A percentile compares a stretch with the other conserved stretches of the same genome.
These are phyloP conservation scores for Xestia ashworthii DNA, from an alignment of 2,888 invertebrate genomes.

Conservation along the genomic window DNA sequence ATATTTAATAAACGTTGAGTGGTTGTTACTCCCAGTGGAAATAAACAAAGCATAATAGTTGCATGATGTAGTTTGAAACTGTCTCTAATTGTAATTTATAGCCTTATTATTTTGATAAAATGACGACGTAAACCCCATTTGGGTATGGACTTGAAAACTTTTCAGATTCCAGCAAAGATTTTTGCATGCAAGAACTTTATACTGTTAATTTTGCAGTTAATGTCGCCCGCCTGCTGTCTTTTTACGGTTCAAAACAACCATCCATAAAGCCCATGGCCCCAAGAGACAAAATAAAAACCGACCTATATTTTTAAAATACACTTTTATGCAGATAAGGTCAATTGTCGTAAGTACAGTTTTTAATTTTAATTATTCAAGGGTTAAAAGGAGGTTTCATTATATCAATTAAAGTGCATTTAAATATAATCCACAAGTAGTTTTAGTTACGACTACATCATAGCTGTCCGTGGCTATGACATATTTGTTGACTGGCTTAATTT, in stretches of 20 bases:
- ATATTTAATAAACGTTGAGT: conserved; percentile 7
- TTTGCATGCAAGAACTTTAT: background rate
- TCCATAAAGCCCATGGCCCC: conserved; percentile 11
- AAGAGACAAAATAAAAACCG: conserved; percentile 20
- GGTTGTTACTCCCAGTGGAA: conserved; percentile 2
- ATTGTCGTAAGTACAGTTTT: conserved; percentile 5
- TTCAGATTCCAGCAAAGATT: background rate
- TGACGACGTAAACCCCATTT: background rate
- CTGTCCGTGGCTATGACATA: too few relatives aligned
- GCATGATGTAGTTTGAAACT: background rate
- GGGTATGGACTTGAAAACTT: background rate
- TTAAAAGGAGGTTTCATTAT: conserved; percentile 4
- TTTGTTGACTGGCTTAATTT: too few relatives aligned
- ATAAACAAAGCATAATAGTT: conserved; percentile 8
- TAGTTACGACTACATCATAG: too few relatives aligned
- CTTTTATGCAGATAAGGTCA: conserved; percentile 10
- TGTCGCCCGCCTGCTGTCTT: background rate
- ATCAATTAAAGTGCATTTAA: conserved; percentile 7
- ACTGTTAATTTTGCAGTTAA: conserved; percentile 5
- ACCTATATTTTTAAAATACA: conserved; percentile 26
- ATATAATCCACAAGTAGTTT: background rate
- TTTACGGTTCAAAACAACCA: conserved; percentile 1
- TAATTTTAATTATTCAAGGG: conserved; percentile 19
- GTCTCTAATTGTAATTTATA: background rate
- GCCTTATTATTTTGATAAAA: background rate